Percentiles rank a stretch among this genome's conserved stretches.
Evolutionary conservation across 2,797 vertebrate genomes (phyloP).

Genomic region (Hafferia zeledoni): DNA sequence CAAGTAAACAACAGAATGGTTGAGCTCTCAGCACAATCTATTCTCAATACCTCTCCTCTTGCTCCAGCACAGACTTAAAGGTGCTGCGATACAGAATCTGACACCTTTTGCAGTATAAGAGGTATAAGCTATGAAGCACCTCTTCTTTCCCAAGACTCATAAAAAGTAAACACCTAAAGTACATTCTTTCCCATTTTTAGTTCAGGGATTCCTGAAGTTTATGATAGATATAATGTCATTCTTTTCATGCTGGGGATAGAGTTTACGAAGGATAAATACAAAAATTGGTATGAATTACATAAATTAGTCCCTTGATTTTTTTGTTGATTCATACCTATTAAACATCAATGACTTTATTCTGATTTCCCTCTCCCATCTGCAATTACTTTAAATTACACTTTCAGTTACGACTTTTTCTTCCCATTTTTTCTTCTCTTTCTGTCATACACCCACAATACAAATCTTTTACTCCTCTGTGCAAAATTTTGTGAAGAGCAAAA

Average conservation of each 20-base stretch:
- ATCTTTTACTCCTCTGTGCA: not conserved
- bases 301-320: not conserved
- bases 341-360: not conserved
- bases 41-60: not conserved
- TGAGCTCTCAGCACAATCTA: not conserved
- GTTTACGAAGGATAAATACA: not conserved
- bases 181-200: not conserved
- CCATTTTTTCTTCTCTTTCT: not conserved
- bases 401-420: not conserved
- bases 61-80: not conserved
- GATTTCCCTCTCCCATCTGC: not conserved
- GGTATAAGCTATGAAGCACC: not conserved
- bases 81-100: not conserved
- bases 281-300: not conserved
- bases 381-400: not conserved
- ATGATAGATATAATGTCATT: not conserved
- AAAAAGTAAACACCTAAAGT: not conserved
- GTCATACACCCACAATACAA: not conserved
- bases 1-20: not conserved
- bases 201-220: not conserved
- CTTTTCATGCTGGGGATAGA: not conserved
- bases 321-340: not conserved
- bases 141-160: not conserved
- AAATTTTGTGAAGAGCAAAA: constrained; percentile 4
- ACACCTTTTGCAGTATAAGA: not conserved